Base-by-base conservation (phyloP, 2,888 invertebrate genomes). In the Napeogenes sylphis region DNA sequence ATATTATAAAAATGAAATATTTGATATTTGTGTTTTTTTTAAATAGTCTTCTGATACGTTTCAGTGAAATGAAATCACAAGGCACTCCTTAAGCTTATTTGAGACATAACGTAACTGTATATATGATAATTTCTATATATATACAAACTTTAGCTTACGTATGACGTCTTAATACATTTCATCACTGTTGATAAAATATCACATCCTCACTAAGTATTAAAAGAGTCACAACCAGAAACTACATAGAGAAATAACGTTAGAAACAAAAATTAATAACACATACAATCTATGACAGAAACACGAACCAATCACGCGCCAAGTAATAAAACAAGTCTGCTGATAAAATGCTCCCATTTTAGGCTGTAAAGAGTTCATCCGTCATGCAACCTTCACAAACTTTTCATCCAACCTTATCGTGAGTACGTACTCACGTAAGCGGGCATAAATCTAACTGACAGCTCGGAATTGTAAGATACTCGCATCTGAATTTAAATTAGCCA, bases 361-460 rank as follows among this genome's bases (percentile, higher is more conserved):
- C 58, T 63, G 65, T 70, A 70, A 70, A 70, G 70, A 70, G 62
- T 65, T 66, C 70, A 75, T 75, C 64, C 68, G 63, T 75, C 73
- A 71, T 71, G 75, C 65, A 68, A 65, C 67, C 68, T 66, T 69
- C 62, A 59, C 64, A 64, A 64, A 68, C 68, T 68, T 68, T 68
- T 68, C 68, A 64, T 64, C 63, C 63, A 46, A 63, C 66, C 64
- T 64, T 68, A 66, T 64, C 66, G 61, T 58, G 55, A 59, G 55
- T 53, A 47, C 55, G 62, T 53, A 62, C 68, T 64, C 62, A 68
- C 68, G 63, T 64, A 65, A 66, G 66, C 59, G 64, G 33, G 64
- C 61, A 68, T 68, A 68, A 68, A 68, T 68, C 68, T 61, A 59
- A 61, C 61, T 64, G 66, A 64, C 66, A 66, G 63, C 56, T 53